A percentile compares a stretch with the other conserved stretches of the same genome.
Evolutionary conservation across 2,888 invertebrate genomes (phyloP).

Genomic region (Cephonodes hylas): DNA sequence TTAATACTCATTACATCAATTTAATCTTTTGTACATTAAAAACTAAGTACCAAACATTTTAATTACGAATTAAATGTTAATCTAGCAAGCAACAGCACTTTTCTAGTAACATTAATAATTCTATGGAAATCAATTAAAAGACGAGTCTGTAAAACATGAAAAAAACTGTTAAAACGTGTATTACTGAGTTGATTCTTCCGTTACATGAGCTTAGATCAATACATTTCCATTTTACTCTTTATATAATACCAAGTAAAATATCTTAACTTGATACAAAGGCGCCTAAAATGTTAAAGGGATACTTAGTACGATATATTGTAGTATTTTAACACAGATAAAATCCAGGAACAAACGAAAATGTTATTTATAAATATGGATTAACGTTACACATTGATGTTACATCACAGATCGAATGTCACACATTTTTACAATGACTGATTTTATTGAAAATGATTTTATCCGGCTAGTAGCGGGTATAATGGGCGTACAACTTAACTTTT

Average conservation of each 20-base stretch:
- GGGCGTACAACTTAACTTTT: neutral
- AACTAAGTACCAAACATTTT: conserved; percentile 66
- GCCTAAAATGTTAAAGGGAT: neutral
- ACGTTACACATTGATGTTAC: neutral
- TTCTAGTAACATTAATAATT: conserved; percentile 21
- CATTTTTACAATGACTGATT: conserved; percentile 7
- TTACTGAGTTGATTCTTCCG: neutral
- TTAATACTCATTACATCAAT: conserved; percentile 68
- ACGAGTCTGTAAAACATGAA: neutral
- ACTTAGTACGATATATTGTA: neutral
- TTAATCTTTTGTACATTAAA: conserved; percentile 69
- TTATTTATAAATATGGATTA: neutral
- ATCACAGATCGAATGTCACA: conserved; percentile 8
- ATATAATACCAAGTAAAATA: neutral
- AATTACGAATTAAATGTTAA: conserved; percentile 49
- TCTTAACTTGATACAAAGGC: neutral
- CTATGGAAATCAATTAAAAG: conserved; percentile 1
- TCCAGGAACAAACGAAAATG: neutral
- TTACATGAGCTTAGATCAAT: neutral
- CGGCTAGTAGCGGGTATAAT: neutral
- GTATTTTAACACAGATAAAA: neutral
- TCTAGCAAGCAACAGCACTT: conserved; percentile 51
- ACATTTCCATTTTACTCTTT: neutral
- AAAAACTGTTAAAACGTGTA: neutral
- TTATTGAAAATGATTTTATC: neutral